Evolutionary conservation across 2,113 vertebrate species (phyloP).

Genomic region (Tychaedon coryphoeus): DNA sequence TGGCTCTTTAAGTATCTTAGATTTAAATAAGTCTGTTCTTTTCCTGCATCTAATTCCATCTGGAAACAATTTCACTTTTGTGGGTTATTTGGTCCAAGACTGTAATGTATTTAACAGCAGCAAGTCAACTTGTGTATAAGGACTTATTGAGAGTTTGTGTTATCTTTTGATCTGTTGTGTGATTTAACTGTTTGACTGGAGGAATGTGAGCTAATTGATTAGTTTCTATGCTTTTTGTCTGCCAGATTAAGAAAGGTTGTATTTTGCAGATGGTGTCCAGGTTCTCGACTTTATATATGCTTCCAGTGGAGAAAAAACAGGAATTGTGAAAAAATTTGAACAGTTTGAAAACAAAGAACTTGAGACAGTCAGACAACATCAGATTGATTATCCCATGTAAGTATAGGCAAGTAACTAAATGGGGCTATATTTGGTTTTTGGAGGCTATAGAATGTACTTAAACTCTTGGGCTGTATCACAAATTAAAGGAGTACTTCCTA

Average conservation of each 20-base stretch:
- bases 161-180: neutral
- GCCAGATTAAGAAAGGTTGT: slow-evolving; percentile 8
- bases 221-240: neutral
- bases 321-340: slow-evolving; percentile 81
- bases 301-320: slow-evolving; percentile 84
- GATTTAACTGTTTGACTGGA: neutral
- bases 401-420: neutral
- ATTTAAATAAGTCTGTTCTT: neutral
- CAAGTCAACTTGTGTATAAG: neutral
- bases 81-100: neutral
- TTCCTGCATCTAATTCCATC: neutral
- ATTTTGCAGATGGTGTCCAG: slow-evolving; percentile 75
- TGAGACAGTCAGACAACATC: slow-evolving; percentile 75
- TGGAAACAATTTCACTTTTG: neutral
- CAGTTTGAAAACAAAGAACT: slow-evolving; percentile 82
- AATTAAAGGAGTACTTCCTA: neutral
- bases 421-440: neutral
- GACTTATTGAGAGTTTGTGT: neutral
- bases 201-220: neutral
- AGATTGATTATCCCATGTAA: slow-evolving; percentile 83
- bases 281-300: slow-evolving; percentile 84
- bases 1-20: neutral
- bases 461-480: neutral
- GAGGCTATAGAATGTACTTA: neutral
- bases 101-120: neutral